Percentiles rank a stretch among this genome's conserved stretches.
Conservation (phyloP, 2,888 invertebrate species). For the Sphecodes monilicornis region DNA sequence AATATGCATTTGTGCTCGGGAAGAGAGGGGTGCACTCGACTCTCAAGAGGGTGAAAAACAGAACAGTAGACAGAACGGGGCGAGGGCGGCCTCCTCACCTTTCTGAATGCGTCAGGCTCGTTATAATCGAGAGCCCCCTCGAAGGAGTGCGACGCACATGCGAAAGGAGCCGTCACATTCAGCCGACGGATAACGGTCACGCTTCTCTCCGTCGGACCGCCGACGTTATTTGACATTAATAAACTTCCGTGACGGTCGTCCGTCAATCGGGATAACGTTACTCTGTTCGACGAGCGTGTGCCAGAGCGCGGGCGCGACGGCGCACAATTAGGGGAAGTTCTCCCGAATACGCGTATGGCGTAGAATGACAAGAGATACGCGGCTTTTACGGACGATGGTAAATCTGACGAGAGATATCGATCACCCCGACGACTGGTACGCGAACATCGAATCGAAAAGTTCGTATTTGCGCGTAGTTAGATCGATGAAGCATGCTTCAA, state of each 20-base stretch:
- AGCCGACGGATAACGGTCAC: conserved; percentile 38
- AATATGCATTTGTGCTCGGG: neutral
- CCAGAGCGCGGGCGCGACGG: neutral
- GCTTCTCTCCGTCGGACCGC: conserved; percentile 14
- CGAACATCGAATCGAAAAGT: conserved; percentile 41
- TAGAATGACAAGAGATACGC: conserved; percentile 46
- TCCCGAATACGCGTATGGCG: neutral
- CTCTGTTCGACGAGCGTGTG: conserved; percentile 38
- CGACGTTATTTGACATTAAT: conserved; percentile 53
- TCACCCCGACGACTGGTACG: conserved; percentile 47
- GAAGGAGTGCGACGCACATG: conserved; percentile 34
- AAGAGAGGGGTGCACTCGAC: conserved; percentile 8
- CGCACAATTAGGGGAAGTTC: conserved; percentile 54
- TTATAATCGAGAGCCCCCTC: conserved; percentile 54
- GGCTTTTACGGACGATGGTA: conserved; percentile 53
- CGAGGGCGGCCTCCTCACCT: conserved; percentile 36
- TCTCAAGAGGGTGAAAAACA: conserved; percentile 26
- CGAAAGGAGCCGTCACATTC: conserved; percentile 30
- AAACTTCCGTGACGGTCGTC: conserved; percentile 31
- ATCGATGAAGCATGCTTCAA: conserved; percentile 26
- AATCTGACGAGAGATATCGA: conserved; percentile 60
- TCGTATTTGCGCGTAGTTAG: conserved; percentile 42
- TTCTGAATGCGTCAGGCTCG: conserved; percentile 42
- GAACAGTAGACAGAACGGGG: conserved; percentile 1
- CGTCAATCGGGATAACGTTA: conserved; percentile 40